These are phyloP conservation scores for Ennomos quercinarius DNA, from an alignment of 2,888 invertebrate genomes.

Conservation along the genomic window DNA sequence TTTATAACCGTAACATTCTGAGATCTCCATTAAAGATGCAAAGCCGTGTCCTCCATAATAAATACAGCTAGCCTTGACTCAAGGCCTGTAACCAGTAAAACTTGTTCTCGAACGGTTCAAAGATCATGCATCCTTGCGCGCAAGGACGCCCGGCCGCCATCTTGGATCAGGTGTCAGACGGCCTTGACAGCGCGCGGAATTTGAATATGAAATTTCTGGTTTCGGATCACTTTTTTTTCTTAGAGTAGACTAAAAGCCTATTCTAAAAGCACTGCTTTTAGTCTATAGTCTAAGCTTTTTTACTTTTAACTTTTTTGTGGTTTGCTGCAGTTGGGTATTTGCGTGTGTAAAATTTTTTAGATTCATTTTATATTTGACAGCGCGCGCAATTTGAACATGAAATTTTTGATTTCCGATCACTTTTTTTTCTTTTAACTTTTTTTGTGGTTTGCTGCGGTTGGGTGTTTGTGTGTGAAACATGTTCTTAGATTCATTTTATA, in stretches of 20 bases:
- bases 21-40: background rate
- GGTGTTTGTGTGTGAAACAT: constrained; percentile 16
- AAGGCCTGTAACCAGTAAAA: constrained; percentile 1
- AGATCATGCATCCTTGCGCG: constrained; percentile 46
- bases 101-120: constrained; percentile 32
- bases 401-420: constrained; percentile 12
- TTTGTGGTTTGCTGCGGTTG: background rate
- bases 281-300: too few relatives aligned
- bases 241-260: too few relatives aligned
- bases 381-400: too few relatives aligned
- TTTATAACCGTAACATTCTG: background rate
- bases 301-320: background rate
- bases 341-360: too few relatives aligned
- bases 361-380: too few relatives aligned
- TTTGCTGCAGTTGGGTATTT: too few relatives aligned
- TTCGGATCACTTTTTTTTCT: constrained; percentile 10
- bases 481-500: constrained; percentile 4
- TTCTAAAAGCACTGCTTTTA: too few relatives aligned
- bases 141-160: constrained; percentile 50
- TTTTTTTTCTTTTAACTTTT: constrained; percentile 17
- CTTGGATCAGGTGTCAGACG: constrained; percentile 43
- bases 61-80: constrained; percentile 11
- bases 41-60: background rate
- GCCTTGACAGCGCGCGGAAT: constrained; percentile 38
- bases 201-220: constrained; percentile 18